A percentile compares a stretch with the other conserved stretches of the same genome.
These are phyloP conservation scores for Eristalis intricaria DNA, from an alignment of 2,888 invertebrate species.

Conservation along the genomic window DNA sequence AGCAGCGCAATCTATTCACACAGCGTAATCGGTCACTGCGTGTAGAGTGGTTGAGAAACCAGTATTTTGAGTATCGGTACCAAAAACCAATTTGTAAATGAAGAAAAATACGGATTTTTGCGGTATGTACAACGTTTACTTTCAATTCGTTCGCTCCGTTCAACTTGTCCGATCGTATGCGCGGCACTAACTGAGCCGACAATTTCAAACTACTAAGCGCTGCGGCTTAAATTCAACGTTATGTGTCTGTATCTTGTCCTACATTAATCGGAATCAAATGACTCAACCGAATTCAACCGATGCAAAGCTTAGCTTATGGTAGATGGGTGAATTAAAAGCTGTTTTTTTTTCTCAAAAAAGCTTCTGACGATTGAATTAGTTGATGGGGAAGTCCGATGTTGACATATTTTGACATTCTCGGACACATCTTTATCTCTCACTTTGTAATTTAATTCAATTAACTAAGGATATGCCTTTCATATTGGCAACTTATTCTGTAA, in stretches of 20 bases:
- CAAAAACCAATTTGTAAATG: slow-evolving; percentile 47
- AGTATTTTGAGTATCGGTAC: slow-evolving; percentile 66
- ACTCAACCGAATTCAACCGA: slow-evolving; percentile 53
- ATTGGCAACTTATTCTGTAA: too few relatives aligned
- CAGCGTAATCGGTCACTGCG: slow-evolving; percentile 69
- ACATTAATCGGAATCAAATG: slow-evolving; percentile 56
- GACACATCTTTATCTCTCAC: background rate
- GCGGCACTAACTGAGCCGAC: slow-evolving; percentile 66
- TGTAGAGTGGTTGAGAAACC: slow-evolving; percentile 68
- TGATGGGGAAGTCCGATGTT: background rate
- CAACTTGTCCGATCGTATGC: slow-evolving; percentile 65
- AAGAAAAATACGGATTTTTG: slow-evolving; percentile 42
- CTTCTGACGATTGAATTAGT: background rate
- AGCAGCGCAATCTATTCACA: slow-evolving; percentile 68
- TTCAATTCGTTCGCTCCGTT: slow-evolving; percentile 63
- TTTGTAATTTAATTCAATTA: too few relatives aligned
- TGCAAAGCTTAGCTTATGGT: slow-evolving; percentile 49
- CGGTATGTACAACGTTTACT: slow-evolving; percentile 35
- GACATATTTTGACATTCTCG: background rate
- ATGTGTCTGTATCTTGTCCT: slow-evolving; percentile 46
- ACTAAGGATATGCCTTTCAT: too few relatives aligned
- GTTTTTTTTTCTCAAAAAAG: slow-evolving; percentile 29
- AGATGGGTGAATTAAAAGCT: slow-evolving; percentile 10
- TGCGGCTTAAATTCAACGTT: slow-evolving; percentile 38
- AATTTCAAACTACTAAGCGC: slow-evolving; percentile 52